Conservation (phyloP, 2,113 vertebrate species). For the Pogonocichla stellata region DNA sequence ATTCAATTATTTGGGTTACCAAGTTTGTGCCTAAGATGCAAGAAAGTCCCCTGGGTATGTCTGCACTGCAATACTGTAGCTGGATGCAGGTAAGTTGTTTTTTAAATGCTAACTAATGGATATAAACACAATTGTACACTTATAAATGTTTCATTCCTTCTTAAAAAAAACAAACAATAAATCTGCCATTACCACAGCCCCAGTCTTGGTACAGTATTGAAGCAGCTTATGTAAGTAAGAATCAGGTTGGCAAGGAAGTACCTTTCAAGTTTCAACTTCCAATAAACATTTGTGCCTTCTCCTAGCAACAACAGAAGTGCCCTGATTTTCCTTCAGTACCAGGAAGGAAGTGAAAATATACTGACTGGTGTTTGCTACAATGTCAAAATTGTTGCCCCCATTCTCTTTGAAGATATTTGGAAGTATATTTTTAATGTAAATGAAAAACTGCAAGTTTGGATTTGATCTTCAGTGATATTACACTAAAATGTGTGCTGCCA, state of each 20-base stretch:
- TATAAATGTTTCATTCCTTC: neutral
- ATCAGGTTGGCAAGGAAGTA: neutral
- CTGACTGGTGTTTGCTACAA: neutral
- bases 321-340: neutral
- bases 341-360: neutral
- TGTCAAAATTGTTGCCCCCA: neutral
- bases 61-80: neutral
- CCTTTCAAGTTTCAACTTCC: neutral
- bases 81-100: neutral
- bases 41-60: neutral
- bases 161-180: neutral
- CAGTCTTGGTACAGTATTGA: neutral
- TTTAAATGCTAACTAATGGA: neutral
- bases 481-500: neutral
- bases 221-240: neutral
- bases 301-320: neutral
- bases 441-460: neutral
- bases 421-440: neutral
- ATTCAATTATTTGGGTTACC: neutral
- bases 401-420: neutral
- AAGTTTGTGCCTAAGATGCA: neutral
- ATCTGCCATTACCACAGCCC: neutral
- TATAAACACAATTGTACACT: neutral
- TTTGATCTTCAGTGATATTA: neutral
- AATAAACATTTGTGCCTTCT: conserved; percentile 11